A percentile compares a stretch with the other conserved stretches of the same genome.
phyloP scores from a whole-genome alignment of 2,888 invertebrate species.

The Thyatira batis region DNA sequence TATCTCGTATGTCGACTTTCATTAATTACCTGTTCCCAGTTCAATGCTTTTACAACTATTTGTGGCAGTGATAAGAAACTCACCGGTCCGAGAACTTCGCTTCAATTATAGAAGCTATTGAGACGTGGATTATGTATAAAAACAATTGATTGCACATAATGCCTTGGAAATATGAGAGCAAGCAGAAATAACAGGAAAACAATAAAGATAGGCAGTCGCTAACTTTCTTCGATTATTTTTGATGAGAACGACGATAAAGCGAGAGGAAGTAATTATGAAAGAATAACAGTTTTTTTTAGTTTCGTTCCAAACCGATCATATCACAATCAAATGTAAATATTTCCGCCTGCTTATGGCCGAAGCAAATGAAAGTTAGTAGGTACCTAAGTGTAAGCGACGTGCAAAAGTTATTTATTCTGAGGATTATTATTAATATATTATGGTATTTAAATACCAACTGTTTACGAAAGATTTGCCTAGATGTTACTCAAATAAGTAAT shows the following conservation, averaged over 20 bases:
- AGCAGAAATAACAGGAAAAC: background rate
- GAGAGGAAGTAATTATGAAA: background rate
- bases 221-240: background rate
- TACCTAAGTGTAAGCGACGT: too few species aligned
- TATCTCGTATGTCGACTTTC: constrained; percentile 22
- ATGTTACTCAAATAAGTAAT: background rate
- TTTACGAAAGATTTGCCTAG: background rate
- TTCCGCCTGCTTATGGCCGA: too few species aligned
- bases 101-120: constrained; percentile 8
- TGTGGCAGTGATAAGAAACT: constrained; percentile 24
- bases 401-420: too few species aligned
- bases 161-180: background rate
- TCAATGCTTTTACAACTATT: constrained; percentile 23
- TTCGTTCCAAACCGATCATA: background rate
- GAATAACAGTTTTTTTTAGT: background rate
- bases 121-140: constrained; percentile 7
- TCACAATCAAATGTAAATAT: too few species aligned
- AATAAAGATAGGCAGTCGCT: background rate
- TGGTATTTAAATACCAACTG: too few species aligned
- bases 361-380: too few species aligned
- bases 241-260: background rate
- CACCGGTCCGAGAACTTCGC: constrained; percentile 1
- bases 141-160: background rate
- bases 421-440: too few species aligned
- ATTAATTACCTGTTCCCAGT: constrained; percentile 10